Conservation (phyloP, 1,140 invertebrate species). For the Cydia amplana region DNA sequence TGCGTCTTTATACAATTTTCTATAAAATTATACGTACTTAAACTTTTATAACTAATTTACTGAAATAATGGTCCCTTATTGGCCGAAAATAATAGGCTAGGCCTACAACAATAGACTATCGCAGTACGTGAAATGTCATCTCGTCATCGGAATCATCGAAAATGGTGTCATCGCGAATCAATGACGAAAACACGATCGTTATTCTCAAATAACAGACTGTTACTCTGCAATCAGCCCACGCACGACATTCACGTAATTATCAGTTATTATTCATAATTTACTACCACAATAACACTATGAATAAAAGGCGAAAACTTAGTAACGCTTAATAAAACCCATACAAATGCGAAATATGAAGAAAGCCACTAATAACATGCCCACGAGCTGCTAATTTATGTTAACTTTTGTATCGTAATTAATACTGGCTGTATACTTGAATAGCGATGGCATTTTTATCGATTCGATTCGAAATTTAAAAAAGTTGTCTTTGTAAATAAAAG, state of each 20-base stretch:
- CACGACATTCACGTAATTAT: conserved; percentile 29
- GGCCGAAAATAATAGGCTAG: not conserved
- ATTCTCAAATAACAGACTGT: conserved; percentile 15
- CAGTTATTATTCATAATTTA: conserved; percentile 30
- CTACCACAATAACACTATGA: conserved; percentile 20
- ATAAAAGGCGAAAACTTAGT: conserved; percentile 41
- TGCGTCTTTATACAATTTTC: not conserved
- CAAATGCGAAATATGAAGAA: conserved; percentile 45
- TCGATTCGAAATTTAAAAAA: conserved; percentile 45
- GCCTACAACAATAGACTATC: not conserved
- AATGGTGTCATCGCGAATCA: conserved; percentile 27
- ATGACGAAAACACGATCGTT: conserved; percentile 24
- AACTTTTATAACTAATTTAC: conserved; percentile 7
- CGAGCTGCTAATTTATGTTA: conserved; percentile 64
- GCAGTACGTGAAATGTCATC: conserved; percentile 24
- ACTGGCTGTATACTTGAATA: conserved; percentile 51
- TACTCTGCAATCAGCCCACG: conserved; percentile 18
- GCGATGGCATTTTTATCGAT: conserved; percentile 37
- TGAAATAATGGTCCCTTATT: conserved; percentile 2
- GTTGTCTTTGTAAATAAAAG: conserved; percentile 60
- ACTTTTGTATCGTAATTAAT: conserved; percentile 60
- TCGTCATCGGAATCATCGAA: conserved; percentile 1
- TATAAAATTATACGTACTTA: not conserved
- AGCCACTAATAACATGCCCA: conserved; percentile 57
- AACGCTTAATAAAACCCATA: conserved; percentile 46